Percentiles rank a stretch among this genome's conserved stretches.
Evolutionary conservation across 2,888 invertebrate genomes (phyloP).

Genomic region (Rutpela maculata): DNA sequence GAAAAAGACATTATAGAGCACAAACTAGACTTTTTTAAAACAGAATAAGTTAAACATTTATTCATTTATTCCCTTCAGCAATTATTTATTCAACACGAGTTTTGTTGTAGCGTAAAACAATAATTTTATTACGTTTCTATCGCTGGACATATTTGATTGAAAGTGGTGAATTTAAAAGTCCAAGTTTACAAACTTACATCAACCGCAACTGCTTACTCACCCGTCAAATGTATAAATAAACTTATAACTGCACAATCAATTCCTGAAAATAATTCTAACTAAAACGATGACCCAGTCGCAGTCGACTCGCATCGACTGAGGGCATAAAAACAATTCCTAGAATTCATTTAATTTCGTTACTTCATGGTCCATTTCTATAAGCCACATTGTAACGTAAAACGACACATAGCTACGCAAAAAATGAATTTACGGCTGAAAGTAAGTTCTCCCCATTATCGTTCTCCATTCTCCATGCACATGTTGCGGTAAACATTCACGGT

Average conservation of each 20-base stretch:
- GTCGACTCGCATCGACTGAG: not conserved
- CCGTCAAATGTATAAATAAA: conserved; percentile 4
- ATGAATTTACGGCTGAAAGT: not conserved
- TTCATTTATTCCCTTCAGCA: too few relatives aligned
- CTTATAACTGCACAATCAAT: not conserved
- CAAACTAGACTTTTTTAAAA: too few relatives aligned
- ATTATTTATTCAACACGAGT: too few relatives aligned
- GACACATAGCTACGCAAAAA: conserved; percentile 7
- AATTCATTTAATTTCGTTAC: conserved; percentile 14
- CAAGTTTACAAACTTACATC: not conserved
- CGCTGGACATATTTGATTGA: not conserved
- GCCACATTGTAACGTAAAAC: conserved; percentile 9
- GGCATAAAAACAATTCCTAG: conserved; percentile 3
- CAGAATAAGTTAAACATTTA: too few relatives aligned
- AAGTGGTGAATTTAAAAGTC: not conserved
- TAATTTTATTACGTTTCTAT: not conserved
- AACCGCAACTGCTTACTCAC: not conserved
- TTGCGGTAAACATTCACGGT: conserved; percentile 4
- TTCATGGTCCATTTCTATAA: conserved; percentile 18
- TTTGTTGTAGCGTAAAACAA: too few relatives aligned
- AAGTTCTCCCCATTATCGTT: not conserved
- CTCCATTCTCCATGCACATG: conserved; percentile 20
- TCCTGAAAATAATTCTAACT: conserved; percentile 6
- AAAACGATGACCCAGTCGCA: conserved; percentile 1
- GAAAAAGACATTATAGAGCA: too few relatives aligned